These are phyloP conservation scores for Zele albiditarsus DNA, from an alignment of 2,888 invertebrate species.

Conservation along the genomic window DNA sequence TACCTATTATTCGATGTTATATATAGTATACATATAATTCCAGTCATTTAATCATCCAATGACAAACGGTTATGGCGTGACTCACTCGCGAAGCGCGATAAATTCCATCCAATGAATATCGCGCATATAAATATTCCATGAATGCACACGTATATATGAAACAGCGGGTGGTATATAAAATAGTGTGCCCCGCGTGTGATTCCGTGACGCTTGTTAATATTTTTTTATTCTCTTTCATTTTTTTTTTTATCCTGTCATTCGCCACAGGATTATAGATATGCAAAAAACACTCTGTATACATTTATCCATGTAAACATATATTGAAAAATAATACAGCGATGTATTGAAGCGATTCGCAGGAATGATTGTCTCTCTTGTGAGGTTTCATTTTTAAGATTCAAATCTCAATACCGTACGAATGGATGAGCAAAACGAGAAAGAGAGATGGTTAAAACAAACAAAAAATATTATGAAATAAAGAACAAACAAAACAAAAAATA, in stretches of 20 bases:
- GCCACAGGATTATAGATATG: constrained; percentile 13
- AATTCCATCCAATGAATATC: constrained; percentile 39
- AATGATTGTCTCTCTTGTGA: constrained; percentile 48
- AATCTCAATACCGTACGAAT: constrained; percentile 43
- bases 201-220: constrained; percentile 20
- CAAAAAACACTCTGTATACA: constrained; percentile 12
- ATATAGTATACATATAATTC: constrained; percentile 34
- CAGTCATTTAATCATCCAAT: constrained; percentile 42
- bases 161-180: constrained; percentile 52
- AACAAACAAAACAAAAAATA: constrained; percentile 20
- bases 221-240: constrained; percentile 24
- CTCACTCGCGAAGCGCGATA: constrained; percentile 39
- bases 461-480: constrained; percentile 2
- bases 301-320: constrained; percentile 16
- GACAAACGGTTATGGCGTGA: constrained; percentile 45
- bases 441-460: neutral
- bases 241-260: constrained; percentile 20
- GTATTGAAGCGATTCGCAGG: constrained; percentile 42
- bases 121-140: constrained; percentile 41
- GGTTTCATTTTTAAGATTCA: constrained; percentile 50
- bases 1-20: constrained; percentile 8
- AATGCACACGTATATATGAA: constrained; percentile 34
- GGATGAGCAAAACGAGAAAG: constrained; percentile 13
- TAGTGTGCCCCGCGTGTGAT: constrained; percentile 31
- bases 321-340: constrained; percentile 21